These are phyloP conservation scores for Theristicus caerulescens DNA, from an alignment of 2,113 vertebrate genomes.

Conservation along the genomic window DNA sequence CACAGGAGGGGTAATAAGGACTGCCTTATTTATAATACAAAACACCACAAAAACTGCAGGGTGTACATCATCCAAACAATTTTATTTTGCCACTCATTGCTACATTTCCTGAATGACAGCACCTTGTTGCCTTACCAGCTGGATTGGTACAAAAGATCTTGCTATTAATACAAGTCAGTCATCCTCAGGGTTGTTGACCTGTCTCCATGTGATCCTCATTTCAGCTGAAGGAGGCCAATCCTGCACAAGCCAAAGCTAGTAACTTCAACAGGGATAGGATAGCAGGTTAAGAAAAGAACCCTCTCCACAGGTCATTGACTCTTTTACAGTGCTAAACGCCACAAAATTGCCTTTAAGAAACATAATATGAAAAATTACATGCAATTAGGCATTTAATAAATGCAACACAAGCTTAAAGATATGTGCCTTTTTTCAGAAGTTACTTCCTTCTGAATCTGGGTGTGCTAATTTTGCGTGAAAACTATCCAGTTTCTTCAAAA, in stretches of 20 bases:
- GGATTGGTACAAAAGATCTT: background rate
- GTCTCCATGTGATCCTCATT: background rate
- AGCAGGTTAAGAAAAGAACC: background rate
- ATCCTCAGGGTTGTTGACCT: background rate
- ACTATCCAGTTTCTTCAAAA: background rate
- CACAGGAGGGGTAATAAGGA: conserved; percentile 30
- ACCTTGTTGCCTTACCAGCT: background rate
- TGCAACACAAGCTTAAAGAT: background rate
- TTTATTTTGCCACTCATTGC: background rate
- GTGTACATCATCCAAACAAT: background rate
- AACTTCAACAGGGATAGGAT: background rate
- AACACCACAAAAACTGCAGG: conserved; percentile 39
- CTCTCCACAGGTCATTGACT: background rate
- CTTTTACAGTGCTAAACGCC: background rate
- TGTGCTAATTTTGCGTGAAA: background rate
- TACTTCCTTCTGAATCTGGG: background rate
- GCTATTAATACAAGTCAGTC: background rate
- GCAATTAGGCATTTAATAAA: background rate
- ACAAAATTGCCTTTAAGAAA: background rate
- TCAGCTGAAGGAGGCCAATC: background rate
- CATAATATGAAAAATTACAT: background rate
- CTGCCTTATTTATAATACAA: conserved; percentile 58
- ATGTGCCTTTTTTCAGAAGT: background rate
- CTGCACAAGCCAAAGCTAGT: background rate
- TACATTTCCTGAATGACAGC: conserved; percentile 48